phyloP scores from a whole-genome alignment of 1,140 invertebrate genomes.

The Tetragnatha versicolor region DNA sequence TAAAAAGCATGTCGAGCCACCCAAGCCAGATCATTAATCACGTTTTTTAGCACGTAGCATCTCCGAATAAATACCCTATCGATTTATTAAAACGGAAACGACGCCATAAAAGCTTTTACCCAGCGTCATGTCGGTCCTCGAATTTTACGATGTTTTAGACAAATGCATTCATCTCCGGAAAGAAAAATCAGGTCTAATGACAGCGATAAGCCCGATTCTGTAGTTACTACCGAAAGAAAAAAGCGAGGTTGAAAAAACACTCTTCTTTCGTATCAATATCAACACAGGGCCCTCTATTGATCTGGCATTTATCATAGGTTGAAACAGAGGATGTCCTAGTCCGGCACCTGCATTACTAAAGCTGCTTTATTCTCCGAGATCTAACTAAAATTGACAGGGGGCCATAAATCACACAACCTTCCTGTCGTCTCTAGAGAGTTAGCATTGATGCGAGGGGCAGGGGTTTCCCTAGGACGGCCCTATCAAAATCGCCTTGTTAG shows the following conservation, averaged over 20 bases:
- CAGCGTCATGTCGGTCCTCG: too few relatives aligned
- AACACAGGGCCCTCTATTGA: slow-evolving; percentile 40
- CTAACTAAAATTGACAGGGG: slow-evolving; percentile 45
- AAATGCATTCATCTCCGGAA: neutral
- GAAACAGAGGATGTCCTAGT: slow-evolving; percentile 41
- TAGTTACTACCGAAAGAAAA: slow-evolving; percentile 19
- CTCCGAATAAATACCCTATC: too few relatives aligned
- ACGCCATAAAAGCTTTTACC: too few relatives aligned
- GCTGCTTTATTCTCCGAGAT: slow-evolving; percentile 50
- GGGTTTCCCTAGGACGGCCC: slow-evolving; percentile 7
- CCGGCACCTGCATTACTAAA: slow-evolving; percentile 39
- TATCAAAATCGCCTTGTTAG: slow-evolving; percentile 38
- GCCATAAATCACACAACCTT: slow-evolving; percentile 29
- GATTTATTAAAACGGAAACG: too few relatives aligned
- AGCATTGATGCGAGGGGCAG: slow-evolving; percentile 1
- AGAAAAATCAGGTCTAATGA: slow-evolving; percentile 1
- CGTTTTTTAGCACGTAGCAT: too few relatives aligned
- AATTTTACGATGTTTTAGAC: neutral
- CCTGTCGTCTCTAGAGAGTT: slow-evolving; percentile 32
- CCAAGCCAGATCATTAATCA: too few relatives aligned
- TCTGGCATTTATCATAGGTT: slow-evolving; percentile 43
- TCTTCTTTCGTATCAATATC: slow-evolving; percentile 37
- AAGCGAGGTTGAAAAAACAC: slow-evolving; percentile 13
- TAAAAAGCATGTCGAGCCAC: too few relatives aligned
- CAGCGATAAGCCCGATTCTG: slow-evolving; percentile 13